Percentiles rank a stretch among this genome's conserved stretches.
phyloP scores from a whole-genome alignment of 2,888 invertebrate genomes.

The Gnatocerus cornutus region DNA sequence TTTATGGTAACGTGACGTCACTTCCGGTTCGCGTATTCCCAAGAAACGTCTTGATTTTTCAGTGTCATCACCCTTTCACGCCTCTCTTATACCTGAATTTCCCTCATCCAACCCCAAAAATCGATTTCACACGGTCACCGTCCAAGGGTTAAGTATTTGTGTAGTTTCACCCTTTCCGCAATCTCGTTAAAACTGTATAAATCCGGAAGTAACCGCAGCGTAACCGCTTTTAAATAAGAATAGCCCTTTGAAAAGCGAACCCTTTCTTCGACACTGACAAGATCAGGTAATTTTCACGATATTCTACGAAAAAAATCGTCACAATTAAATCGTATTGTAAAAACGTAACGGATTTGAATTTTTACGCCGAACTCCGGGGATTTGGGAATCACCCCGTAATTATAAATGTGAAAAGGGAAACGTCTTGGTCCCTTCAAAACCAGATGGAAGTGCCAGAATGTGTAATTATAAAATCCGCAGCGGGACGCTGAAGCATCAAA shows the following conservation, averaged over 20 bases:
- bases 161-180: conserved; percentile 61
- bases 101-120: conserved; percentile 45
- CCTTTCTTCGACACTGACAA: conserved; percentile 52
- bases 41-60: conserved; percentile 26
- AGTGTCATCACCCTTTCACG: conserved; percentile 39
- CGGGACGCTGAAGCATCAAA: conserved; percentile 68
- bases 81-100: conserved; percentile 29
- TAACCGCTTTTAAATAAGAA: conserved; percentile 64
- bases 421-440: conserved; percentile 57
- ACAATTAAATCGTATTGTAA: conserved; percentile 42
- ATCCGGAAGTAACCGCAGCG: conserved; percentile 65
- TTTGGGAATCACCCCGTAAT: conserved; percentile 22
- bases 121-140: conserved; percentile 66
- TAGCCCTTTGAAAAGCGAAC: conserved; percentile 49
- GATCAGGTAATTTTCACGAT: conserved; percentile 55
- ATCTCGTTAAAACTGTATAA: conserved; percentile 66
- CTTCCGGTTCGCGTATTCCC: conserved; percentile 38
- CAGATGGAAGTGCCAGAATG: conserved; percentile 59
- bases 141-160: conserved; percentile 57
- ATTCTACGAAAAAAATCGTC: conserved; percentile 48
- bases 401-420: conserved; percentile 41
- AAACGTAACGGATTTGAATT: conserved; percentile 5
- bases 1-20: conserved; percentile 61
- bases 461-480: conserved; percentile 67
- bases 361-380: not conserved